Conservation (phyloP, 2,113 vertebrate genomes). For the Cephalopterus ornatus region DNA sequence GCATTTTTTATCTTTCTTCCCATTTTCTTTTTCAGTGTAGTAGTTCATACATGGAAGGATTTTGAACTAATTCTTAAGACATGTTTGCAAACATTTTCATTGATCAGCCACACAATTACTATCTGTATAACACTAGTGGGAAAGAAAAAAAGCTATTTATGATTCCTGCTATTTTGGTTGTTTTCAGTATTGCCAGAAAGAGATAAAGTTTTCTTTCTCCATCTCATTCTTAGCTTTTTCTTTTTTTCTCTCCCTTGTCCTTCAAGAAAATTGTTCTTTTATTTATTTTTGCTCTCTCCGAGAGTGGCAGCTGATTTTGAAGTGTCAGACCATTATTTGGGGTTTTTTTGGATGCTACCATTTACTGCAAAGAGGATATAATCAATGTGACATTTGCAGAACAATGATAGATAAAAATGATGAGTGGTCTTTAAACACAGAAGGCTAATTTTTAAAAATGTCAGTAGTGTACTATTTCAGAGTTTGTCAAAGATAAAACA, state of each 20-base stretch:
- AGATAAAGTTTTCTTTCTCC: constrained; percentile 5
- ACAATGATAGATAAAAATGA: constrained; percentile 76
- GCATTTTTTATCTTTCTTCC: neutral
- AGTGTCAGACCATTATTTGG: constrained; percentile 70
- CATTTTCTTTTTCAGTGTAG: neutral
- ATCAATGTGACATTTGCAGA: constrained; percentile 83
- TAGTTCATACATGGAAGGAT: neutral
- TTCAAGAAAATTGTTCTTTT: constrained; percentile 75
- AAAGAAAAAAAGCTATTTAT: constrained; percentile 23
- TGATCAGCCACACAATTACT: neutral
- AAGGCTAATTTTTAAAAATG: constrained; percentile 77
- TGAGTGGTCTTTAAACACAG: constrained; percentile 73
- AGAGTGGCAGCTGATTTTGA: constrained; percentile 75
- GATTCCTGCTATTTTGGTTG: constrained; percentile 25
- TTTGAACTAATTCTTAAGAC: neutral
- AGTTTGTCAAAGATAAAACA: constrained; percentile 77
- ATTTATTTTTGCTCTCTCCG: constrained; percentile 72
- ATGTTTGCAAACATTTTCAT: neutral
- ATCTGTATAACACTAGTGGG: neutral
- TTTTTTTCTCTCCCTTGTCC: neutral
- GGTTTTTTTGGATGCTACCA: constrained; percentile 67
- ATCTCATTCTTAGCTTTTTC: neutral
- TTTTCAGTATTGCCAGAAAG: constrained; percentile 38
- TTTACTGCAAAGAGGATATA: constrained; percentile 80
- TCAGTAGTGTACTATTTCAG: constrained; percentile 73